Evolutionary conservation across 2,113 vertebrate genomes (phyloP).

Genomic region (Tricholaema leucomelas): DNA sequence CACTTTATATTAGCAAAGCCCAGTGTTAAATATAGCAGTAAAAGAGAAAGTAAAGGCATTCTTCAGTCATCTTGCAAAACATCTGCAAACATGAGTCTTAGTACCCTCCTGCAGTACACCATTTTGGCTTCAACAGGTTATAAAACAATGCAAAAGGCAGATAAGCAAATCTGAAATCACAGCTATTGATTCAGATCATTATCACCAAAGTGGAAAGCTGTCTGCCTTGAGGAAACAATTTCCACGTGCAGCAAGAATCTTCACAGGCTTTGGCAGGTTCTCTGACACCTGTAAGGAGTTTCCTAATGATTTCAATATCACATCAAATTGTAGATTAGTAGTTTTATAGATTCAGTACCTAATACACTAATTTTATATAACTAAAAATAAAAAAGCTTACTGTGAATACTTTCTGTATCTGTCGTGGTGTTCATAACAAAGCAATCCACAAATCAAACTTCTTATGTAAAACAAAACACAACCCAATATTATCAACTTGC

Average conservation of each 20-base stretch:
- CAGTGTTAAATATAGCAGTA: not conserved
- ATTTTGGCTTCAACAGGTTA: not conserved
- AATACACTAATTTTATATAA: not conserved
- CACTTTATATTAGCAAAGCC: not conserved
- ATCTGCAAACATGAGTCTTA: not conserved
- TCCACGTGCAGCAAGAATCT: not conserved
- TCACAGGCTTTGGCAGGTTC: not conserved
- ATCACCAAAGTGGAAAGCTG: not conserved
- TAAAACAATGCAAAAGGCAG: not conserved
- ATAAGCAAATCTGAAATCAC: not conserved
- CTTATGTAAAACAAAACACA: not conserved
- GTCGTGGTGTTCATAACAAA: not conserved
- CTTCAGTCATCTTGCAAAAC: not conserved
- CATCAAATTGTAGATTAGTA: not conserved
- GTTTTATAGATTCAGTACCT: not conserved
- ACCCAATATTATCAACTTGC: not conserved
- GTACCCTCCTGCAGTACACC: not conserved
- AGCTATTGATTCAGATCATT: not conserved
- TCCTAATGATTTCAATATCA: not conserved
- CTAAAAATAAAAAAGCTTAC: not conserved
- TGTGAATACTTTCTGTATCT: not conserved
- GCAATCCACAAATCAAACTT: not conserved
- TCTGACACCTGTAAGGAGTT: not conserved
- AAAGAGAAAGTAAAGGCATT: not conserved
- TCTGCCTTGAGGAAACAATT: not conserved